phyloP scores from a whole-genome alignment of 2,888 invertebrate species.

The Melanargia galathea region DNA sequence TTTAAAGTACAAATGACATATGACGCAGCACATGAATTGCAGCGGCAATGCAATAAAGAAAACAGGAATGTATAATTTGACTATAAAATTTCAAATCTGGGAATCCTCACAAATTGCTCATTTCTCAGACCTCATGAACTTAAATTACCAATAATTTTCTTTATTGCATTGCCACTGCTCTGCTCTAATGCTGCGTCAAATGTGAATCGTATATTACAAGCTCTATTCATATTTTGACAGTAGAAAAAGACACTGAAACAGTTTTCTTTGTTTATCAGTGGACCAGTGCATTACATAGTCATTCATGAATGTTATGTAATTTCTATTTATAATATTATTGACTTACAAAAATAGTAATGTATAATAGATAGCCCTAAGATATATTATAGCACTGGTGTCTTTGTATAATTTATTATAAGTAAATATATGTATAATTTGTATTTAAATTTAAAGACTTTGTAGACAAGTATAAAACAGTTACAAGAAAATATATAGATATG shows the following conservation, averaged over 20 bases:
- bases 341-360: constrained; percentile 38
- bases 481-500: constrained; percentile 35
- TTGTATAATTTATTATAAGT: constrained; percentile 27
- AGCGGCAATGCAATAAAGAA: too few relatives aligned
- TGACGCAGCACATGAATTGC: too few relatives aligned
- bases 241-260: background rate
- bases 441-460: constrained; percentile 37
- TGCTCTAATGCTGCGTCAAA: too few relatives aligned
- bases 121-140: too few relatives aligned
- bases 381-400: constrained; percentile 44
- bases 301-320: background rate
- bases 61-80: too few relatives aligned
- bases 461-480: constrained; percentile 43
- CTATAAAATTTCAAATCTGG: too few relatives aligned
- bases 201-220: background rate
- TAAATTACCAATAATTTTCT: too few relatives aligned
- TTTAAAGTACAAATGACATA: background rate
- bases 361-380: constrained; percentile 41
- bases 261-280: background rate
- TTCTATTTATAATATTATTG: constrained; percentile 18
- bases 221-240: background rate
- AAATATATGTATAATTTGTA: constrained; percentile 9
- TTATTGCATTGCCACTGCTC: too few relatives aligned
- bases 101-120: too few relatives aligned
- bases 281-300: background rate